Evolutionary conservation across 2,888 invertebrate genomes (phyloP).

Genomic region (Atherix ibis): DNA sequence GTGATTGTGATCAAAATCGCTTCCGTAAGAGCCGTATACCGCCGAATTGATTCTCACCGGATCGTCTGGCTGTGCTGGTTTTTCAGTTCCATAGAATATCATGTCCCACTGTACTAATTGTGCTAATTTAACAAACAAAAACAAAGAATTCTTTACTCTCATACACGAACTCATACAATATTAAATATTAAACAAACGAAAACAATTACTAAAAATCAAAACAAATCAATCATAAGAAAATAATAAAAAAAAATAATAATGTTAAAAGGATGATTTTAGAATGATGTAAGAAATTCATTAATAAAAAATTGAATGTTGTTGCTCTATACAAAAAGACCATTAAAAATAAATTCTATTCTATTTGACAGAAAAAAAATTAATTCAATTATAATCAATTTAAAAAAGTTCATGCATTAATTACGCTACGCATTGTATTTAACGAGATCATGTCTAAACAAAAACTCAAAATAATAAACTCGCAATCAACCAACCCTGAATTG

Average conservation of each 20-base stretch:
- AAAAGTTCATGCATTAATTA: too few species aligned
- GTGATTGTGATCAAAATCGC: constrained; percentile 43
- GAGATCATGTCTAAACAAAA: too few species aligned
- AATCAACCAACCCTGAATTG: too few species aligned
- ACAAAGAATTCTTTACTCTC: too few species aligned
- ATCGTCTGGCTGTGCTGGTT: constrained; percentile 40
- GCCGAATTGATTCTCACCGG: constrained; percentile 21
- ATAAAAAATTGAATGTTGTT: too few species aligned
- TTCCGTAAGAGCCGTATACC: constrained; percentile 23
- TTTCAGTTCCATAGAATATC: constrained; percentile 65
- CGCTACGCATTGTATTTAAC: too few species aligned
- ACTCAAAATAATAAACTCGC: too few species aligned
- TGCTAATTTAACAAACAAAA: constrained; percentile 28
- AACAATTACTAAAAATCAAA: constrained; percentile 22
- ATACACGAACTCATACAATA: constrained; percentile 15
- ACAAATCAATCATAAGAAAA: constrained; percentile 7
- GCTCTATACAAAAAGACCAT: too few species aligned
- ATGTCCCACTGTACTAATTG: constrained; percentile 65
- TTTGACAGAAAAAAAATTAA: too few species aligned
- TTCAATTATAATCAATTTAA: too few species aligned
- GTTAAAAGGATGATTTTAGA: constrained; percentile 1
- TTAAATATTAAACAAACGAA: constrained; percentile 18
- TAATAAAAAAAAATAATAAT: background rate
- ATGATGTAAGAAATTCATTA: too few species aligned
- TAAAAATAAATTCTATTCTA: too few species aligned